Evolutionary conservation across 2,797 vertebrate species (phyloP).

Genomic region (Pipistrellus pipistrellus): DNA sequence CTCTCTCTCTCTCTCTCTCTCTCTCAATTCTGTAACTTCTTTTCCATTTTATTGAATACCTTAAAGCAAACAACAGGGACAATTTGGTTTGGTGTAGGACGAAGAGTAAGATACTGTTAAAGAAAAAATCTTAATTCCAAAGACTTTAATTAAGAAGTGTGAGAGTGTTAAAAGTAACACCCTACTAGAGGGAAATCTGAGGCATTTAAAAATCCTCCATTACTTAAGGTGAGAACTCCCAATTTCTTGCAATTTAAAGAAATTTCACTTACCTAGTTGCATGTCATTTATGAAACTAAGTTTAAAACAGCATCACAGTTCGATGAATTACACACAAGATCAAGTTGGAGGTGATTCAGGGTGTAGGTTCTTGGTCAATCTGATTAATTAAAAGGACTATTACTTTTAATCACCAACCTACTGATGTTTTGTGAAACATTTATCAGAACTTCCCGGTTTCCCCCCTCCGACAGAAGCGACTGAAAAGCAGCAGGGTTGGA

Average conservation of each 20-base stretch:
- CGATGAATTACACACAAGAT: slow-evolving; percentile 69
- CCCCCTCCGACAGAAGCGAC: background rate
- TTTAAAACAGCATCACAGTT: slow-evolving; percentile 74
- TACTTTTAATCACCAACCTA: slow-evolving; percentile 62
- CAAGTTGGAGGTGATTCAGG: slow-evolving; percentile 80
- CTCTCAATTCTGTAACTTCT: slow-evolving; percentile 28
- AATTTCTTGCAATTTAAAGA: slow-evolving; percentile 71
- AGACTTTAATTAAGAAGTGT: slow-evolving; percentile 60
- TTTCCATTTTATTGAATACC: slow-evolving; percentile 50
- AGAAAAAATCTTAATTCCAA: background rate
- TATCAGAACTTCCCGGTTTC: slow-evolving; percentile 7
- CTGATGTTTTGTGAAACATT: slow-evolving; percentile 65
- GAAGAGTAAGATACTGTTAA: slow-evolving; percentile 42
- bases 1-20: background rate
- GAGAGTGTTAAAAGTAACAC: slow-evolving; percentile 31
- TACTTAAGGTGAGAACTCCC: slow-evolving; percentile 63
- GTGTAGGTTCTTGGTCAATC: slow-evolving; percentile 62
- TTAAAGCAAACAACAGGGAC: slow-evolving; percentile 57
- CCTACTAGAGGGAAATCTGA: slow-evolving; percentile 28
- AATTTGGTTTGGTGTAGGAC: slow-evolving; percentile 41
- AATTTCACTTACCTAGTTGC: slow-evolving; percentile 77
- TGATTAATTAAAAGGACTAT: slow-evolving; percentile 52
- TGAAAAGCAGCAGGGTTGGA: background rate
- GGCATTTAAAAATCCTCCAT: slow-evolving; percentile 79
- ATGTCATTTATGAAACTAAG: slow-evolving; percentile 53